phyloP scores from a whole-genome alignment of 2,113 vertebrate genomes.

The Hymenochirus boettgeri region DNA sequence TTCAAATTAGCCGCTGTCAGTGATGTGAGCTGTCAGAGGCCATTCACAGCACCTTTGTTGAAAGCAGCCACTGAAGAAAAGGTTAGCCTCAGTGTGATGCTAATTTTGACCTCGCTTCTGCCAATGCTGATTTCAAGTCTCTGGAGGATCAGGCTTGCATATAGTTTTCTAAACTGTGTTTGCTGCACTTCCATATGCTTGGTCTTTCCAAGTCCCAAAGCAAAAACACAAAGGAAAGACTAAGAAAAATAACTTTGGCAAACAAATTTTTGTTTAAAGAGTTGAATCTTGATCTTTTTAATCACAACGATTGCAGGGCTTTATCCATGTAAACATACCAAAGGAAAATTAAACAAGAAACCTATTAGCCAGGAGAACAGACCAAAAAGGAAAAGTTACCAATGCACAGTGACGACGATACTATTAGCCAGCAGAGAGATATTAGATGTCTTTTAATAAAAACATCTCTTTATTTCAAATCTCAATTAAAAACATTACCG shows the following conservation, averaged over 20 bases:
- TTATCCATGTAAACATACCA: not conserved
- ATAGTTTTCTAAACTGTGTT: not conserved
- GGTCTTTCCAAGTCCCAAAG: not conserved
- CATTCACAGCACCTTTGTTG: slow-evolving; percentile 5
- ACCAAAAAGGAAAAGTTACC: too few relatives aligned
- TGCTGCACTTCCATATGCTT: slow-evolving; percentile 9
- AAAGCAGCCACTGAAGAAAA: not conserved
- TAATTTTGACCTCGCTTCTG: slow-evolving; percentile 20
- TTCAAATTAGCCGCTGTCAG: slow-evolving; percentile 13
- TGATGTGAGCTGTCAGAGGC: slow-evolving; percentile 10
- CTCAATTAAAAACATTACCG: too few relatives aligned
- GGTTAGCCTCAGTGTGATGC: slow-evolving; percentile 28
- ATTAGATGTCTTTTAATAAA: too few relatives aligned
- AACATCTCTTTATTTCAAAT: too few relatives aligned
- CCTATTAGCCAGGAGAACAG: not conserved
- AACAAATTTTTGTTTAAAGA: not conserved
- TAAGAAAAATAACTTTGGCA: not conserved
- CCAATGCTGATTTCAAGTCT: not conserved
- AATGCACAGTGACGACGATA: too few relatives aligned
- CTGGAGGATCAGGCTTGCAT: not conserved
- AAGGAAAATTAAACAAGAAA: not conserved
- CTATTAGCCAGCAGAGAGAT: too few relatives aligned
- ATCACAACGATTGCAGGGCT: not conserved
- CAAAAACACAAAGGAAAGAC: not conserved
- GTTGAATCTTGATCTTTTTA: not conserved